Percentiles rank a stretch among this genome's conserved stretches.
These are phyloP conservation scores for Drosophila ironensis DNA, from an alignment of 1,140 invertebrate species.

Conservation along the genomic window DNA sequence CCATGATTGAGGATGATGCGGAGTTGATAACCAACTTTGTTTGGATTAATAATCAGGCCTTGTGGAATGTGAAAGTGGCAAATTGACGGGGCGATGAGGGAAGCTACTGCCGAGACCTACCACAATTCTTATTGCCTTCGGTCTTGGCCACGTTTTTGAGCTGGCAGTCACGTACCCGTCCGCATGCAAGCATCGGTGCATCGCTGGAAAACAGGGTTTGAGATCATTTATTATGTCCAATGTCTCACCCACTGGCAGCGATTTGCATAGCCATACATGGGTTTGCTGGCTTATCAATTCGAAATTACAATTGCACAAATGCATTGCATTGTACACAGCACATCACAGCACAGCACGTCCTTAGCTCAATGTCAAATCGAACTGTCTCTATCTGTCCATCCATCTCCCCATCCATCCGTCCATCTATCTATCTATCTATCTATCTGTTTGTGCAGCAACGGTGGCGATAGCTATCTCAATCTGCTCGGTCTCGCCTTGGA, in stretches of 20 bases:
- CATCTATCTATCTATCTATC: conserved; percentile 18
- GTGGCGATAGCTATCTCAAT: conserved; percentile 18
- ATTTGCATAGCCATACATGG: conserved; percentile 56
- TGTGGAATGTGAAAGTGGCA: too few species aligned
- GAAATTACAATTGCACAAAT: conserved; percentile 53
- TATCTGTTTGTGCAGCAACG: conserved; percentile 1
- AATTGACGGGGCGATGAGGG: too few species aligned
- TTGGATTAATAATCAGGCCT: background rate
- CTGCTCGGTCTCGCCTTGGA: conserved; percentile 4
- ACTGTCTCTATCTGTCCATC: conserved; percentile 58
- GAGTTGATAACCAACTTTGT: background rate
- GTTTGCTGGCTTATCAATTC: conserved; percentile 51
- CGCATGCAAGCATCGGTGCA: conserved; percentile 12
- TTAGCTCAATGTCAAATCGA: conserved; percentile 65
- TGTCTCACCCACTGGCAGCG: conserved; percentile 29
- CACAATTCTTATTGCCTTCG: conserved; percentile 33
- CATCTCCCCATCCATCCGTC: conserved; percentile 15
- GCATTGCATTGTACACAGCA: conserved; percentile 10
- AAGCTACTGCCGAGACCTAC: conserved; percentile 24
- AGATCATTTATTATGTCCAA: conserved; percentile 59
- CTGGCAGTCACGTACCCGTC: conserved; percentile 28
- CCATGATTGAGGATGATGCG: background rate
- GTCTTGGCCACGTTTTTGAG: conserved; percentile 22
- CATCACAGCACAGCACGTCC: conserved; percentile 50
- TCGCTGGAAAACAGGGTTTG: conserved; percentile 16